Conservation (phyloP, 2,888 invertebrate genomes). For the Torymus texanus region DNA sequence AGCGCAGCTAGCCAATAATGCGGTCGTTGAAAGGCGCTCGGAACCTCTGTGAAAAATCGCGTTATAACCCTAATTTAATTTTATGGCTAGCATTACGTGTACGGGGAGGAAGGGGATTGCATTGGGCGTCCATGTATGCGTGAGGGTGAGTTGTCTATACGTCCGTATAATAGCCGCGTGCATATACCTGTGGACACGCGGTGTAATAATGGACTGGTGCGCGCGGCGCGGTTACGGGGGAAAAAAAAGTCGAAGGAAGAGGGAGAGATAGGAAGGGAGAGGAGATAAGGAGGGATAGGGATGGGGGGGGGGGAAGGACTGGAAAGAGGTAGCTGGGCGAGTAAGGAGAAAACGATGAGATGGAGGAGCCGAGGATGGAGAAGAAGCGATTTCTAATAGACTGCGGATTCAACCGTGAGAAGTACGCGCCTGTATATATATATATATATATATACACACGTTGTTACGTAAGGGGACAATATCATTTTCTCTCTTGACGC, state of each 20-base stretch:
- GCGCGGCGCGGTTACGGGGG: constrained; percentile 47
- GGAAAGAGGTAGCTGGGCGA: constrained; percentile 45
- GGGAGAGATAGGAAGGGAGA: constrained; percentile 29
- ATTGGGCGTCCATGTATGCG: not conserved
- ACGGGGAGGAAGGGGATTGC: constrained; percentile 44
- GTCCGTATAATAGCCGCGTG: constrained; percentile 64
- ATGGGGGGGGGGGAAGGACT: constrained; percentile 3
- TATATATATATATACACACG: too few relatives aligned
- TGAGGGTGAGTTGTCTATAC: constrained; percentile 52
- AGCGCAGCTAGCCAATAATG: constrained; percentile 58
- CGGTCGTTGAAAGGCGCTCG: constrained; percentile 61
- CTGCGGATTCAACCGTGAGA: constrained; percentile 7
- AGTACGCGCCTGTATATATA: not conserved
- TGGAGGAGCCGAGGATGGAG: constrained; percentile 35
- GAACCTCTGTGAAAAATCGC: constrained; percentile 75
- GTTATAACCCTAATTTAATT: constrained; percentile 76
- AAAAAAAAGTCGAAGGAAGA: constrained; percentile 45
- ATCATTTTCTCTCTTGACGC: constrained; percentile 1
- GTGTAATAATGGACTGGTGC: constrained; percentile 64
- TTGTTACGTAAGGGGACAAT: not conserved
- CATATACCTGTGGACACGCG: constrained; percentile 44
- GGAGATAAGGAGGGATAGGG: constrained; percentile 19
- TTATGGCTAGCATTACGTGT: constrained; percentile 73
- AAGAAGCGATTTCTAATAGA: constrained; percentile 51
- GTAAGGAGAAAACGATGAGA: constrained; percentile 54